Conservation (phyloP, 2,797 vertebrate species). For the Pagetopsis macropterus region DNA sequence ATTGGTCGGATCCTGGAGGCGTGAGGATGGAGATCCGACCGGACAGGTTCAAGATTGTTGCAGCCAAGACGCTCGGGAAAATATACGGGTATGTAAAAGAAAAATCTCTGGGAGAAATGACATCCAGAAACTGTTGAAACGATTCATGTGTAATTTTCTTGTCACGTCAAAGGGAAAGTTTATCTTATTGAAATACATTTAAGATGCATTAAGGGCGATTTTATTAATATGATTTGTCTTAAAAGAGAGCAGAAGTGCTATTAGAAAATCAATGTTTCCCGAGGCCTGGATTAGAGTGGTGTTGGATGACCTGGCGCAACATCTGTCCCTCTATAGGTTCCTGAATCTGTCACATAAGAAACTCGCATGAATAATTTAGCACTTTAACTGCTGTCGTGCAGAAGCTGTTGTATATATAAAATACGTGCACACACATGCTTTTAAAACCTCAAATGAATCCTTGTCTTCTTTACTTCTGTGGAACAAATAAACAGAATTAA, state of each 20-base stretch:
- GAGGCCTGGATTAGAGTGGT: conserved; percentile 32
- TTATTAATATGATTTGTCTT: not conserved
- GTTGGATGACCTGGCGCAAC: conserved; percentile 51
- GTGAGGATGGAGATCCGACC: conserved; percentile 86
- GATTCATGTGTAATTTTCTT: not conserved
- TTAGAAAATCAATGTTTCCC: conserved; percentile 39
- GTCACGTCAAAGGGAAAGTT: conserved; percentile 1
- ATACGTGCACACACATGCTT: not conserved
- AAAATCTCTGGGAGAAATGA: not conserved
- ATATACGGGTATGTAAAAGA: conserved; percentile 81
- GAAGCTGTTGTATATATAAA: not conserved
- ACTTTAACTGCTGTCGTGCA: not conserved
- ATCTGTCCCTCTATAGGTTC: conserved; percentile 48
- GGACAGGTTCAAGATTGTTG: conserved; percentile 83
- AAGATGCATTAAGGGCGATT: not conserved
- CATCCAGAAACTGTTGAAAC: not conserved
- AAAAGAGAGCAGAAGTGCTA: conserved; percentile 14
- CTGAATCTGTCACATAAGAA: conserved; percentile 13
- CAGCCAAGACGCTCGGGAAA: conserved; percentile 83
- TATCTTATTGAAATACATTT: not conserved
- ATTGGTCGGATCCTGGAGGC: conserved; percentile 73
- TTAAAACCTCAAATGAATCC: not conserved
- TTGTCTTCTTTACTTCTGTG: not conserved
- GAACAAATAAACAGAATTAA: conserved; percentile 27
- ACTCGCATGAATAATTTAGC: not conserved